phyloP scores from a whole-genome alignment of 1,140 invertebrate species.

The Carcinoscorpius rotundicauda region DNA sequence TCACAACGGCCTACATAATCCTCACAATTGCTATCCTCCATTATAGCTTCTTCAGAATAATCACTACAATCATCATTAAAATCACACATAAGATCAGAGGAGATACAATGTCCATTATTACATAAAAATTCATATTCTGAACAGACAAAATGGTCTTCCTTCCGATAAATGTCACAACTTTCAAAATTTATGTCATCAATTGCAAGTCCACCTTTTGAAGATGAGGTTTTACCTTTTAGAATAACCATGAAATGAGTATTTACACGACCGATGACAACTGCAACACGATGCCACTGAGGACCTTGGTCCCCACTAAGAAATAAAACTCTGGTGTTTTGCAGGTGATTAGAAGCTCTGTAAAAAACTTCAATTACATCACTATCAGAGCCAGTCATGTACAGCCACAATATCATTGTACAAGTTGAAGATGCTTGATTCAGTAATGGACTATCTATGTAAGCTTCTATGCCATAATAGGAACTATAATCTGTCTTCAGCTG shows the following conservation, averaged over 20 bases:
- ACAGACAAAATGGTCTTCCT: slow-evolving; percentile 4
- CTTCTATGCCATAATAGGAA: background rate
- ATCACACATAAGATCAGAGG: slow-evolving; percentile 11
- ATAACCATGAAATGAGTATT: slow-evolving; percentile 11
- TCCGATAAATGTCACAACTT: slow-evolving; percentile 13
- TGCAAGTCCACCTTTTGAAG: slow-evolving; percentile 4
- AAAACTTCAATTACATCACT: slow-evolving; percentile 1
- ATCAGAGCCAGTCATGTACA: background rate
- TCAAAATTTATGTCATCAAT: slow-evolving; percentile 19
- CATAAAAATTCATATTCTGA: slow-evolving; percentile 12
- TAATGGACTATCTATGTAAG: slow-evolving; percentile 11
- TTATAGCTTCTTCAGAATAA: slow-evolving; percentile 17
- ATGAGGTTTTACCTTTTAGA: slow-evolving; percentile 3
- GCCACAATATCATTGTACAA: slow-evolving; percentile 18
- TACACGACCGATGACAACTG: slow-evolving; percentile 16
- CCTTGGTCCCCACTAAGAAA: slow-evolving; percentile 2
- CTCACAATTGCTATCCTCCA: slow-evolving; percentile 9
- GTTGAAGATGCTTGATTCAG: slow-evolving; percentile 10
- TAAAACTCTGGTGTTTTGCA: slow-evolving; percentile 4
- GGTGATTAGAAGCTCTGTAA: slow-evolving; percentile 5
- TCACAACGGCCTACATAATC: slow-evolving; percentile 15
- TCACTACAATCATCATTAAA: slow-evolving; percentile 24
- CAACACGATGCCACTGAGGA: slow-evolving; percentile 11
- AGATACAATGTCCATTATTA: slow-evolving; percentile 17
- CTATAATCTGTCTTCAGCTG: slow-evolving; percentile 9